These are phyloP conservation scores for Buceros bicornis DNA, from an alignment of 2,797 vertebrate genomes.

Conservation along the genomic window DNA sequence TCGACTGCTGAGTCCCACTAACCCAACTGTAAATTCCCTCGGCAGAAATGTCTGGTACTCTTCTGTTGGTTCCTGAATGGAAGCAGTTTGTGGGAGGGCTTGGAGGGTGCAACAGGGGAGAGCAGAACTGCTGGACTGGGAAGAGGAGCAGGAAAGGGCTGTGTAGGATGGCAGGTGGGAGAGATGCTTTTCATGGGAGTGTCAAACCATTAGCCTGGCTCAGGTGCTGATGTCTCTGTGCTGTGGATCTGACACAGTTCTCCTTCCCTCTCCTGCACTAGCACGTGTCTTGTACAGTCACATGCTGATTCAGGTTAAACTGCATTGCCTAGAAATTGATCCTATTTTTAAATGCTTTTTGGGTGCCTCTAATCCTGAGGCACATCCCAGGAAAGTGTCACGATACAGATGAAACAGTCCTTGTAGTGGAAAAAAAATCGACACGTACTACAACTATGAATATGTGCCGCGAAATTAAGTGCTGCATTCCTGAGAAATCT, in stretches of 20 bases:
- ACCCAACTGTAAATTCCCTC: neutral
- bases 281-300: neutral
- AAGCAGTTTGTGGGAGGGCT: neutral
- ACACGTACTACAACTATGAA: fast-evolving
- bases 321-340: neutral
- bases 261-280: neutral
- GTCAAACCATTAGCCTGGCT: neutral
- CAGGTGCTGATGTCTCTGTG: neutral
- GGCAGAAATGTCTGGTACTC: neutral
- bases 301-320: neutral
- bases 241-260: neutral
- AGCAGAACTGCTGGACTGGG: neutral
- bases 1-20: fast-evolving
- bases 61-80: too few relatives aligned
- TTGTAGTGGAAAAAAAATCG: neutral
- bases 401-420: neutral
- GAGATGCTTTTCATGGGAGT: neutral
- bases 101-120: fast-evolving
- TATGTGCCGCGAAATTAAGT: neutral
- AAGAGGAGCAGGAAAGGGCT: neutral
- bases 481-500: neutral
- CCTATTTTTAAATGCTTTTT: neutral
- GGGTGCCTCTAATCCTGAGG: neutral
- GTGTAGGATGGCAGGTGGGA: neutral
- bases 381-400: neutral